Evolutionary conservation across 1,140 invertebrate species (phyloP).

Genomic region (Ceratosolen fusciceps): DNA sequence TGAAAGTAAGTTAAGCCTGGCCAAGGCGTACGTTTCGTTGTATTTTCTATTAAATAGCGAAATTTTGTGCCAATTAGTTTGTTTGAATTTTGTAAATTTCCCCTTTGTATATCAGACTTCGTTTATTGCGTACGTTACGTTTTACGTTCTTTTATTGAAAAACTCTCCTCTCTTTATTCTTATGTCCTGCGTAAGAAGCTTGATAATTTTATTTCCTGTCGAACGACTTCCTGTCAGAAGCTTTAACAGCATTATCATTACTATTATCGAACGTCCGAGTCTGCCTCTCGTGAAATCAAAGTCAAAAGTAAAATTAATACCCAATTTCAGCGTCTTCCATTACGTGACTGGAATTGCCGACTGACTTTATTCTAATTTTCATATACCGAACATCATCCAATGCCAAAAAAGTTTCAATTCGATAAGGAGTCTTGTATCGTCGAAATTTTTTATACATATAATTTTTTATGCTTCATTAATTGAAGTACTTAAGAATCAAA

Average conservation of each 20-base stretch:
- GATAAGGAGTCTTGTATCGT: slow-evolving; percentile 28
- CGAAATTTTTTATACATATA: no score
- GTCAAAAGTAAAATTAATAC: slow-evolving; percentile 7
- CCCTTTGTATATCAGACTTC: slow-evolving; percentile 38
- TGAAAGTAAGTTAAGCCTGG: slow-evolving; percentile 33
- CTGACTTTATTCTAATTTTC: slow-evolving; percentile 11
- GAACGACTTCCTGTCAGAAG: slow-evolving; percentile 36
- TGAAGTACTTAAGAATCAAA: slow-evolving; percentile 51
- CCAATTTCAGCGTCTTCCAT: slow-evolving; percentile 38
- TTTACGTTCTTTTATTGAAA: slow-evolving; percentile 42
- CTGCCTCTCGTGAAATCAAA: slow-evolving; percentile 22
- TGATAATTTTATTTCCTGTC: slow-evolving; percentile 31
- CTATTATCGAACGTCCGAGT: not conserved
- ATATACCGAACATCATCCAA: slow-evolving; percentile 2
- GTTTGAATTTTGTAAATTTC: slow-evolving; percentile 42
- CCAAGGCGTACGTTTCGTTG: slow-evolving; percentile 14
- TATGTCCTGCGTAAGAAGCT: slow-evolving; percentile 5
- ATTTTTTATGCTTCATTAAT: slow-evolving; percentile 43
- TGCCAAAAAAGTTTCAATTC: slow-evolving; percentile 35
- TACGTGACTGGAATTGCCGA: slow-evolving; percentile 23
- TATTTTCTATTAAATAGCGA: slow-evolving; percentile 36
- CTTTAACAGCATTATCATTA: not conserved
- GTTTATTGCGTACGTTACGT: not conserved
- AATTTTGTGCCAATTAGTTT: slow-evolving; percentile 55
- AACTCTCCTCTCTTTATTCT: slow-evolving; percentile 38